Conservation (phyloP, 2,888 invertebrate genomes). For the Physocephala rufipes region DNA sequence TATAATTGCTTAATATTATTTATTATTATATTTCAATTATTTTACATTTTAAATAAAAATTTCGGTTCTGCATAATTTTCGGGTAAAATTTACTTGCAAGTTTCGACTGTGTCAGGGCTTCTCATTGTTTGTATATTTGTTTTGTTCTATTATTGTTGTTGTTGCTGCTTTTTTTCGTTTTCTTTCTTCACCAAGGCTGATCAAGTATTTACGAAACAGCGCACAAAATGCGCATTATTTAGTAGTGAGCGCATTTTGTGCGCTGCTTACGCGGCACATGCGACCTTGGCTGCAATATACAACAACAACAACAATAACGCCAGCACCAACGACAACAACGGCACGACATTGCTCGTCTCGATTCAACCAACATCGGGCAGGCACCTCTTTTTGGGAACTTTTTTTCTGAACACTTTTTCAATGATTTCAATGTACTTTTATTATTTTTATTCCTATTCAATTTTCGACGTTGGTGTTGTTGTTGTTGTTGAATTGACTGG, state of each 20-base stretch:
- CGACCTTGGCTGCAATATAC: conserved; percentile 58
- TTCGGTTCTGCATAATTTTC: background rate
- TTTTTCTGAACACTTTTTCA: background rate
- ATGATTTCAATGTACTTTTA: background rate
- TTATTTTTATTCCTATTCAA: background rate
- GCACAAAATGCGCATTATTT: conserved; percentile 21
- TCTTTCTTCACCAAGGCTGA: conserved; percentile 7
- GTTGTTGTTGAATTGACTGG: background rate
- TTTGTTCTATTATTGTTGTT: background rate
- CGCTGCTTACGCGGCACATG: conserved; percentile 56
- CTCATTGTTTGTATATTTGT: background rate
- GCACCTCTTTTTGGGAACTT: background rate
- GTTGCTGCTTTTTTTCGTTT: background rate
- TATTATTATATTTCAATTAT: no score
- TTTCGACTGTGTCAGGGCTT: conserved; percentile 1
- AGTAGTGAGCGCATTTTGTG: conserved; percentile 54
- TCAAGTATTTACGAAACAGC: background rate
- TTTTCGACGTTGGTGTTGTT: background rate
- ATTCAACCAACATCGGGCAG: background rate
- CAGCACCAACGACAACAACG: background rate
- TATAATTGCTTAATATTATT: no score
- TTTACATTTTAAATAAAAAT: no score
- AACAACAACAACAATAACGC: conserved; percentile 19
- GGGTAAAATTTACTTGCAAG: background rate
- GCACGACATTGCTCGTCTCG: no score